Percentiles rank a stretch among this genome's conserved stretches.
phyloP scores from a whole-genome alignment of 1,140 invertebrate genomes.

The Acromyrmex charruanus region DNA sequence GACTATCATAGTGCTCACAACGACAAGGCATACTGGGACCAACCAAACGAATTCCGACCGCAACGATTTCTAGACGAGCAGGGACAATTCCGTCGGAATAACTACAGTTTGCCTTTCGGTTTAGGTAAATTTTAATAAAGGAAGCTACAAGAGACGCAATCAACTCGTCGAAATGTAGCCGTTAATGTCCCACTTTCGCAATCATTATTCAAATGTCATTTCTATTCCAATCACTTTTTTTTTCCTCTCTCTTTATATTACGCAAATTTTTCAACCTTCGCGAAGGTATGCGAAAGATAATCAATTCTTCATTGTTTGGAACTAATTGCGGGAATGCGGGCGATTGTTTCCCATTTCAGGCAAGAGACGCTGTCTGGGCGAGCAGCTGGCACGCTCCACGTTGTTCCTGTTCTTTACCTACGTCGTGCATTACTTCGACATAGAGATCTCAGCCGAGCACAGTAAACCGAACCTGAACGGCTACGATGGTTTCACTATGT shows the following conservation, averaged over 20 bases:
- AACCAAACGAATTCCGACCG: conserved; percentile 90
- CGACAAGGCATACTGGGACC: conserved; percentile 89
- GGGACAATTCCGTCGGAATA: conserved; percentile 88
- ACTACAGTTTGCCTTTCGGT: conserved; percentile 90
- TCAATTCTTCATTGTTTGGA: conserved; percentile 34
- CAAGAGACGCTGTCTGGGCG: conserved; percentile 89
- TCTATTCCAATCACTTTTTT: not conserved
- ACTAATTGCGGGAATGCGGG: conserved; percentile 13
- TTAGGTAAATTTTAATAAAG: conserved; percentile 86
- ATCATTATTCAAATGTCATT: conserved; percentile 16
- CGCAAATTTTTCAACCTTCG: conserved; percentile 11
- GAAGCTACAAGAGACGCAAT: not conserved
- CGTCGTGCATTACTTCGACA: conserved; percentile 87
- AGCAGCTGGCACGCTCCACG: conserved; percentile 87
- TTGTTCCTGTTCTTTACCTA: conserved; percentile 87
- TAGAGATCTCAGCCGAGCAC: conserved; percentile 80
- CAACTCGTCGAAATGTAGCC: not conserved
- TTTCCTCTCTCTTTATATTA: not conserved
- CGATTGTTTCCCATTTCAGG: conserved; percentile 83
- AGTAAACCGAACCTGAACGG: conserved; percentile 80
- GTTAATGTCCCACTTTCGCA: conserved; percentile 9
- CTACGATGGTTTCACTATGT: conserved; percentile 86
- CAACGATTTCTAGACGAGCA: conserved; percentile 90
- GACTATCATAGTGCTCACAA: conserved; percentile 90
- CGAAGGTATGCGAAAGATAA: not conserved